Conservation (phyloP, 2,797 vertebrate species). For the Malacoctenus gilli region DNA sequence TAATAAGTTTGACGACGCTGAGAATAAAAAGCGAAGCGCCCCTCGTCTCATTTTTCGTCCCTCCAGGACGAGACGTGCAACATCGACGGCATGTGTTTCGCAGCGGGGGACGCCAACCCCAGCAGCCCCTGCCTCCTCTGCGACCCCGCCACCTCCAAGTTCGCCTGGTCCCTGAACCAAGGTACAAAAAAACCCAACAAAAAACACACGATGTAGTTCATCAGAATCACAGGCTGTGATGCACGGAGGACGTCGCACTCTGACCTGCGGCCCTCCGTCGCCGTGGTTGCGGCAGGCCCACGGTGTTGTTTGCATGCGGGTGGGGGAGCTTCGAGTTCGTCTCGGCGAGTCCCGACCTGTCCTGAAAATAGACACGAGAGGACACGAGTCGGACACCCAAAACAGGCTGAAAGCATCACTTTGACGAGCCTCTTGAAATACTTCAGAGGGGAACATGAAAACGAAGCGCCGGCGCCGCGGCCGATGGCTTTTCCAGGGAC, state of each 20-base stretch:
- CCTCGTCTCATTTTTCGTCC: background rate
- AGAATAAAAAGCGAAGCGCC: slow-evolving; percentile 4
- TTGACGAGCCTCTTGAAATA: too few species aligned
- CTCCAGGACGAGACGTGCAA: slow-evolving; percentile 84
- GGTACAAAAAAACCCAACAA: too few species aligned
- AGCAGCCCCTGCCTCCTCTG: slow-evolving; percentile 85
- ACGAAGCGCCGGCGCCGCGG: too few species aligned
- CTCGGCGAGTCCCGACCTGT: slow-evolving; percentile 59
- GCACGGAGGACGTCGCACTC: too few species aligned
- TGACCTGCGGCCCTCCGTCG: too few species aligned
- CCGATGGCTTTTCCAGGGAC: slow-evolving; percentile 9
- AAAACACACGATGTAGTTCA: too few species aligned
- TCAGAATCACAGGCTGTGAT: too few species aligned
- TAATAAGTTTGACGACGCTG: too few species aligned
- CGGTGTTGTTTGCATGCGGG: too few species aligned
- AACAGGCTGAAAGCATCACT: too few species aligned
- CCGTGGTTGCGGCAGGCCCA: background rate
- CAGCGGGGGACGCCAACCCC: slow-evolving; percentile 79
- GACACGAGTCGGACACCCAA: too few species aligned
- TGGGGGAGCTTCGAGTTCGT: slow-evolving; percentile 28
- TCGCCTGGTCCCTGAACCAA: slow-evolving; percentile 86
- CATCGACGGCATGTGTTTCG: slow-evolving; percentile 87
- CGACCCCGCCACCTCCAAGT: slow-evolving; percentile 79
- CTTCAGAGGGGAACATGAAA: too few species aligned
- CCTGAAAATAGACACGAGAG: slow-evolving; percentile 7